Conservation (phyloP, 1,140 invertebrate genomes). For the Zaprionus camerounensis region DNA sequence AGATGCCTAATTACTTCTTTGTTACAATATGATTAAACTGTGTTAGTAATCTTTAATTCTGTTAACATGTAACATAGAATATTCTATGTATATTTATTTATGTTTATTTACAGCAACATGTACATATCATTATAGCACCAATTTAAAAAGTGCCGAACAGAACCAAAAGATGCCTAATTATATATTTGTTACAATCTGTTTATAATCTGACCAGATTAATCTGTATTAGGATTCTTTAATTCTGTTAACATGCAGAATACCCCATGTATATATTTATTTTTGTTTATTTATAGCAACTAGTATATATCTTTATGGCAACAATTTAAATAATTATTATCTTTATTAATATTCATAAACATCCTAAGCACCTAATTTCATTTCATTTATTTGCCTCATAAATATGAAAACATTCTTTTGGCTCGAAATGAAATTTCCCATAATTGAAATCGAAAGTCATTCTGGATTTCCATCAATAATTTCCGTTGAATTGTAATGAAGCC, state of each 20-base stretch:
- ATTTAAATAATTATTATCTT: background rate
- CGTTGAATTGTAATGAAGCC: background rate
- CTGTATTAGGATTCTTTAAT: too few species aligned
- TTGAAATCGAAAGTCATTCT: background rate
- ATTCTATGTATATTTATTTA: too few species aligned
- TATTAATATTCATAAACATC: background rate
- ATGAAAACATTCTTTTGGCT: background rate
- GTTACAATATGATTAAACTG: too few species aligned
- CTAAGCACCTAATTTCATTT: background rate
- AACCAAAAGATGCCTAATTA: background rate
- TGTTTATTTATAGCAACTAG: background rate
- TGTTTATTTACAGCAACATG: background rate
- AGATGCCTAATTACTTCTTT: background rate
- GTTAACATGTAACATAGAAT: too few species aligned
- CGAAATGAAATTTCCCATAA: background rate
- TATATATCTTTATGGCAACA: background rate
- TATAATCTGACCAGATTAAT: too few species aligned
- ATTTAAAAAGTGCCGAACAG: background rate
- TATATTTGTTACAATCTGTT: background rate
- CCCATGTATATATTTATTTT: too few species aligned
- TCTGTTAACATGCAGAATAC: too few species aligned
- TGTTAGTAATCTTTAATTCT: too few species aligned
- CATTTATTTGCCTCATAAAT: constrained; percentile 4
- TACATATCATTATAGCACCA: background rate
- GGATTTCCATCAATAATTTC: constrained; percentile 1